These are phyloP conservation scores for Craniophora ligustri DNA, from an alignment of 2,888 invertebrate genomes.

Conservation along the genomic window DNA sequence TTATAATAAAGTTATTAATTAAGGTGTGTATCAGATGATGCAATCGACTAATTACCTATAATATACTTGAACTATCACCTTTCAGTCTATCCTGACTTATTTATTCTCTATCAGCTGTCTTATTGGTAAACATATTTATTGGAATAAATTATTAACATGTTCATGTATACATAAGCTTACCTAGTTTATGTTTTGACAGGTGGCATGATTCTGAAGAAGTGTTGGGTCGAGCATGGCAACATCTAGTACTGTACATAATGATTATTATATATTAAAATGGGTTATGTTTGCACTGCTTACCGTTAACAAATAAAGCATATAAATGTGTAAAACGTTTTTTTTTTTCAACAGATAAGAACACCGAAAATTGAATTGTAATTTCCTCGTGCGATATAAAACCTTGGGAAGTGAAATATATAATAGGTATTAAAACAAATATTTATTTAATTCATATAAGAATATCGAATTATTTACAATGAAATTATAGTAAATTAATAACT, in stretches of 20 bases:
- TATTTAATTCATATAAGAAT: constrained; percentile 86
- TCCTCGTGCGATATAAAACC: constrained; percentile 26
- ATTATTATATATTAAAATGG: constrained; percentile 14
- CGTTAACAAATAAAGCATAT: constrained; percentile 41
- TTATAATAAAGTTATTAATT: not conserved
- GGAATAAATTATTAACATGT: not conserved
- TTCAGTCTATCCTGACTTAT: constrained; percentile 1
- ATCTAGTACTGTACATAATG: constrained; percentile 32
- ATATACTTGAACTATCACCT: constrained; percentile 18
- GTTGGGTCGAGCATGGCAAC: constrained; percentile 42
- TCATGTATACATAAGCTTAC: constrained; percentile 7
- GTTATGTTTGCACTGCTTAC: constrained; percentile 39
- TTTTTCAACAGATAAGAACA: constrained; percentile 57
- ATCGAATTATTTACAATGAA: constrained; percentile 88
- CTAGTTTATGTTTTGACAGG: constrained; percentile 40
- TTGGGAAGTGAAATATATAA: constrained; percentile 61
- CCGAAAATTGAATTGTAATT: constrained; percentile 63
- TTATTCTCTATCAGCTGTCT: not conserved
- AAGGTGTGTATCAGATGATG: not conserved
- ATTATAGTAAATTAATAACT: constrained; percentile 81
- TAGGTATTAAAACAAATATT: constrained; percentile 87
- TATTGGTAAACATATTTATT: not conserved
- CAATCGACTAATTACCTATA: not conserved
- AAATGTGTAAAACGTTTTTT: constrained; percentile 34
- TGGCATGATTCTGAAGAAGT: constrained; percentile 34